Base-by-base conservation (phyloP, 2,888 invertebrate species). In the Pecten maximus region DNA sequence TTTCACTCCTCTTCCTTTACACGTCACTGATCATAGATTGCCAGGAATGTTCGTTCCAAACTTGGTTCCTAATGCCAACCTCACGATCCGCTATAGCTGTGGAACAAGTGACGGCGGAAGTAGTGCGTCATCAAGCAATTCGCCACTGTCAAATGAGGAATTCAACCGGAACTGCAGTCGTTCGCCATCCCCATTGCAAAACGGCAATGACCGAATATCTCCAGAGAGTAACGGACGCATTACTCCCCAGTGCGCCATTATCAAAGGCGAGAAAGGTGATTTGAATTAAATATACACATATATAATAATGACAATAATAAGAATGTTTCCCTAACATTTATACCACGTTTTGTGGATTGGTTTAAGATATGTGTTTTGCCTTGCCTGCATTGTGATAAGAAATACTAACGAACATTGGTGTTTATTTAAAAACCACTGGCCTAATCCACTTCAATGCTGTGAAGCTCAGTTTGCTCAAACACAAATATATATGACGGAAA, bases 41-140 rank as follows among this genome's bases (percentile, higher is more conserved):
- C 74, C 74, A 19, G 74, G 74, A 28, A 74, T 74, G 74, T 74
- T 35, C 35, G 35, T 74, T 1, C 88, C 90, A 0, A 90, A 89
- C 89, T 87, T 39, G 10, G 87, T 89, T 40, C 87, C 89, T 2
- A 89, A 87, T 2, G 86, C 90, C 1, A 90, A 86, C 35, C 88
- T 91, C 39, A 89, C 91, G 15, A 86, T 88, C 23, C 87, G 90
- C 44, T 90, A 91, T 40, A 89, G 87, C 44, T 39, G 87, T 6
- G 50, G 40, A 23, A 90, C 40, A 44, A 90, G 90, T 74, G 91
- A 91, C 35, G 91, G 91, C 35, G 90, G 89, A 28, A 91, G 90
- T 60, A 91, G 90, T 88, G 89, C 87, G 1, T 91, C 91, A 19
- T 89, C 91, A 3, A 91, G 89, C 40, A 89, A 90, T 40, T 91